Evolutionary conservation across 2,888 invertebrate genomes (phyloP).

Genomic region (Neoascia interrupta): DNA sequence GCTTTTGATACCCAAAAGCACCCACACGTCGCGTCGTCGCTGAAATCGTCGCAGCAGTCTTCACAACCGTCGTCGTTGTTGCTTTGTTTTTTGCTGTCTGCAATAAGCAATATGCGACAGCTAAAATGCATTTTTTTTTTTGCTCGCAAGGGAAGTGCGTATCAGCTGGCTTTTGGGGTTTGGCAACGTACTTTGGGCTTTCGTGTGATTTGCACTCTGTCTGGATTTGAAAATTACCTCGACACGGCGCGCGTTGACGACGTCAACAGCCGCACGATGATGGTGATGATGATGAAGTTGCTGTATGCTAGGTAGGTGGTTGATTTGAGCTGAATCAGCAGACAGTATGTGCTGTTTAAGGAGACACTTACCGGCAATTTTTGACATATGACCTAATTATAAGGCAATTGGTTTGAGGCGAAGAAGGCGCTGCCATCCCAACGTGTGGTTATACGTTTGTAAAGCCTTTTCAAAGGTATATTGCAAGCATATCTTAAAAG

Average conservation of each 20-base stretch:
- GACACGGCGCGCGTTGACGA: constrained; percentile 3
- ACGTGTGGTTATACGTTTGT: no score
- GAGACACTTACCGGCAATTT: constrained; percentile 30
- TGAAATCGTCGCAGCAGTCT: constrained; percentile 23
- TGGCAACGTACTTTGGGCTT: constrained; percentile 62
- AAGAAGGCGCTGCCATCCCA: no score
- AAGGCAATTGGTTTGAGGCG: no score
- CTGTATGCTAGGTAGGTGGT: constrained; percentile 60
- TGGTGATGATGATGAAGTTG: constrained; percentile 66
- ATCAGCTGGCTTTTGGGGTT: constrained; percentile 58
- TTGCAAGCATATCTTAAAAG: no score
- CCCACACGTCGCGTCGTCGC: constrained; percentile 60
- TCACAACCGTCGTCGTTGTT: constrained; percentile 18
- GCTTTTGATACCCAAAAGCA: constrained; percentile 57
- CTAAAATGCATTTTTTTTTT: constrained; percentile 44
- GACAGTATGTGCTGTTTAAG: constrained; percentile 55
- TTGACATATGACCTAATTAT: constrained; percentile 65
- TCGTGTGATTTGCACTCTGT: constrained; percentile 40
- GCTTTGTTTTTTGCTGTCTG: constrained; percentile 15
- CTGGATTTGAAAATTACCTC: constrained; percentile 62
- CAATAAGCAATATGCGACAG: constrained; percentile 3
- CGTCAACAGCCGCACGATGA: constrained; percentile 39
- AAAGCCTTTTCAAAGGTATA: no score
- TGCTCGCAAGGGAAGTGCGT: constrained; percentile 65
- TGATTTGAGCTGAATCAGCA: constrained; percentile 57